Conservation (phyloP, 2,888 invertebrate species). For the Pycnomerus fuliginosus region DNA sequence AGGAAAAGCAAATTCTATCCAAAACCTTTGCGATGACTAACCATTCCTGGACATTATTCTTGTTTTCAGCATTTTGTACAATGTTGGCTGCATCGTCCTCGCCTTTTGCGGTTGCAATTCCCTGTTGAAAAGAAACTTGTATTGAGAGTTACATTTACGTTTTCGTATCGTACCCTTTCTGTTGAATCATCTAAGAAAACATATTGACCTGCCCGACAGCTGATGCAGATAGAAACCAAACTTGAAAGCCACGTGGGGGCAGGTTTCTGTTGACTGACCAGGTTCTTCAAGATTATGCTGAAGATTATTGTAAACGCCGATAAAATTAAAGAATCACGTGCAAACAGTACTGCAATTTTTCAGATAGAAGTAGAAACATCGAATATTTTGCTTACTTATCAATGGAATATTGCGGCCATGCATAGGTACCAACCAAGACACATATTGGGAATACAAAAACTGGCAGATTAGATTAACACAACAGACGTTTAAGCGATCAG, state of each 20-base stretch:
- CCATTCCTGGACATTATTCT: constrained; percentile 41
- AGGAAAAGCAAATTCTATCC: constrained; percentile 43
- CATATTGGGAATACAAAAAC: constrained; percentile 59
- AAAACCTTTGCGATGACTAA: constrained; percentile 45
- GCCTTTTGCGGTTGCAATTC: constrained; percentile 38
- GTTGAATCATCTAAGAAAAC: constrained; percentile 32
- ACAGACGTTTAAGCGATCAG: constrained; percentile 58
- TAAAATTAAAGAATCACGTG: constrained; percentile 43
- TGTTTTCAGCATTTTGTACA: constrained; percentile 26
- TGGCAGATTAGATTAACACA: constrained; percentile 64
- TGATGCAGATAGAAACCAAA: constrained; percentile 32
- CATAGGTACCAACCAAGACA: constrained; percentile 62
- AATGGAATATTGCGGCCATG: constrained; percentile 62
- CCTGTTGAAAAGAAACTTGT: constrained; percentile 27
- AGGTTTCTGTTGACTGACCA: constrained; percentile 36
- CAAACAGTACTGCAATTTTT: constrained; percentile 41
- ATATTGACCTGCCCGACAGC: constrained; percentile 37
- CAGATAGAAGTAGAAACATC: constrained; percentile 27
- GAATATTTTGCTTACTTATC: constrained; percentile 51
- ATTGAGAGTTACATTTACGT: constrained; percentile 4
- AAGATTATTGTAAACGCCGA: constrained; percentile 40
- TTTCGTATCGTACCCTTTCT: neutral
- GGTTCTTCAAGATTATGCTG: constrained; percentile 40
- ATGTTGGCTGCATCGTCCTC: constrained; percentile 45
- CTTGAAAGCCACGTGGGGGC: constrained; percentile 43